These are phyloP conservation scores for Parus major DNA, from an alignment of 2,113 vertebrate species.

Conservation along the genomic window DNA sequence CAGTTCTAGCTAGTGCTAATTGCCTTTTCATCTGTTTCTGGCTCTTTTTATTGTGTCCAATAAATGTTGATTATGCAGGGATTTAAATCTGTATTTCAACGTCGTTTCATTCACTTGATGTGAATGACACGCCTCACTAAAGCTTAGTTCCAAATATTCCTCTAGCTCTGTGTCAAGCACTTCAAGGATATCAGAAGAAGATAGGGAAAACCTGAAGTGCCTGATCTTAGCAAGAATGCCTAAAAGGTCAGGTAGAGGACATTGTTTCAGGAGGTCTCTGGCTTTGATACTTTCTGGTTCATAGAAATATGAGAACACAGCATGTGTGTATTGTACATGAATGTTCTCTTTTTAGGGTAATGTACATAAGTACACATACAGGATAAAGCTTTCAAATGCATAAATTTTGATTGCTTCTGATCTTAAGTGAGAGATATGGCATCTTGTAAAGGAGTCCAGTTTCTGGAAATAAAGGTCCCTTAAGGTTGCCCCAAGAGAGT, in stretches of 20 bases:
- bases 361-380: neutral
- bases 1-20: neutral
- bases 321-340: neutral
- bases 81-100: conserved; percentile 28
- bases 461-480: neutral
- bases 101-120: neutral
- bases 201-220: neutral
- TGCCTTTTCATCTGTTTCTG: conserved; percentile 31
- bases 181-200: conserved; percentile 40
- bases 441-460: neutral
- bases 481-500: neutral
- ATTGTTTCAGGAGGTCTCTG: neutral
- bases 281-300: neutral
- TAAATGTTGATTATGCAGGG: neutral
- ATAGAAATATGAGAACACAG: neutral
- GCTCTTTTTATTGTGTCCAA: neutral
- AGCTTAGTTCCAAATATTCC: neutral
- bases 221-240: neutral
- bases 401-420: neutral
- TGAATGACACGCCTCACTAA: neutral
- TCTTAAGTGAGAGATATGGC: neutral
- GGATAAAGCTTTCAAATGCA: neutral
- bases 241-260: conserved; percentile 7
- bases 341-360: neutral
- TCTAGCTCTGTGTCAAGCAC: neutral